Base-by-base conservation (phyloP, 92 coral and sea anemone genomes). In the Bergia sp. region DNA sequence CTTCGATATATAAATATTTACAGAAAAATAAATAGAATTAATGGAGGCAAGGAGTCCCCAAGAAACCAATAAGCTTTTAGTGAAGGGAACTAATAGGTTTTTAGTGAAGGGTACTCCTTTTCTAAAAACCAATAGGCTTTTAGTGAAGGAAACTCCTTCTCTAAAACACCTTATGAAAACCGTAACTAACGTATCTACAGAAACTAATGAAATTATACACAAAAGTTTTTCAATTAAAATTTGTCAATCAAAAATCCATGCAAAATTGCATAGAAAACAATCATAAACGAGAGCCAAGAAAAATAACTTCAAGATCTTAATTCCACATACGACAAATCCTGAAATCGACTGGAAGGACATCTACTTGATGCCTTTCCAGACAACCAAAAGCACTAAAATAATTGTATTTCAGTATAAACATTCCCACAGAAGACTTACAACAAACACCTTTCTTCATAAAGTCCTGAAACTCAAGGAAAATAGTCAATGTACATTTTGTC, bases 341-440 rank as follows among this genome's bases (percentile, higher is more conserved):
- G 80, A 40, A 76, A 76, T 76, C 29, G 37, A 77, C 58, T 77
- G 81, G 81, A 77, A 77, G 37, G 81, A 77, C 37, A 37, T 20
- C 81, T 76, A 76, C 21, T 76, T 13, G 50, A 76, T 76, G 80
- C 80, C 80, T 41, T 76, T 76, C 55, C 80, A 76, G 80, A 76
- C 80, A 76, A 76, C 50, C 55, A 76, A 76, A 76, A 76, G 80
- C 50, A 76, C 50, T 76, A 76, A 76, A 76, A 4, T 41, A 39
- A 76, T 41, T 41, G n/a, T 41, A 76, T 76, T 76, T 76, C 80
- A 76, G 7, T 39, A 41, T 12, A 76, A 76, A 76, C 80, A 2
- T 18, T 76, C 29, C 21, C 80, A 77, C 58, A 77, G 57, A 77
- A 77, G 58, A 77, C 57, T 42, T 41, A 16, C 81, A 77, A 77